Conservation (phyloP, 2,888 invertebrate genomes). For the Mongoloraphidia duomilia region DNA sequence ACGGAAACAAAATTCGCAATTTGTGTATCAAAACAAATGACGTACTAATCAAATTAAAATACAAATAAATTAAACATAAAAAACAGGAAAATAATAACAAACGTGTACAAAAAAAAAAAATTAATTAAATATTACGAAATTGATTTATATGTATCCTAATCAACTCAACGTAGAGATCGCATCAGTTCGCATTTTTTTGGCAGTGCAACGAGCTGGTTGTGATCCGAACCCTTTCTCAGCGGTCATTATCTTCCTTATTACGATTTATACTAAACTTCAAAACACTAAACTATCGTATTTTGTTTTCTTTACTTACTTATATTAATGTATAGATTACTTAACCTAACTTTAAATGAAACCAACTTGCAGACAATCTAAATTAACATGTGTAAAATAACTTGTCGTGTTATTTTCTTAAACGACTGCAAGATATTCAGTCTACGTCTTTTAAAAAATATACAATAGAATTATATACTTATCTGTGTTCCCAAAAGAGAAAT, state of each 20-base stretch:
- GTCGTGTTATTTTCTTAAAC: slow-evolving; percentile 1
- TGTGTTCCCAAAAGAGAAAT: neutral
- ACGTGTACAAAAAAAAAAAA: neutral
- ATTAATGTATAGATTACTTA: too few species aligned
- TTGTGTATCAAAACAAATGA: too few species aligned
- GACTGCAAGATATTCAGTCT: slow-evolving; percentile 7
- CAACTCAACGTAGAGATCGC: slow-evolving; percentile 1
- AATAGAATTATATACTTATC: slow-evolving; percentile 1
- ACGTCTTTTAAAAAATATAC: slow-evolving; percentile 4
- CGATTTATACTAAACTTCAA: too few species aligned
- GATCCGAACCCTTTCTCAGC: slow-evolving; percentile 17
- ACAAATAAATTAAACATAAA: too few species aligned
- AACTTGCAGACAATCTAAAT: slow-evolving; percentile 4
- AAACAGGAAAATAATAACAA: too few species aligned
- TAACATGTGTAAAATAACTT: neutral
- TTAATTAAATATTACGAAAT: neutral
- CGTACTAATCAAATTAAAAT: too few species aligned
- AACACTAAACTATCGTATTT: too few species aligned
- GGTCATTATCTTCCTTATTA: too few species aligned
- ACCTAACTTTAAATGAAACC: neutral
- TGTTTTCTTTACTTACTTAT: too few species aligned
- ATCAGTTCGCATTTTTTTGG: slow-evolving; percentile 14
- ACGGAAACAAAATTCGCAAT: too few species aligned
- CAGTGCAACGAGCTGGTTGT: slow-evolving; percentile 26
- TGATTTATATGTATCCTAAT: neutral